Evolutionary conservation across 2,797 vertebrate genomes (phyloP), one percentile per base, ranked within the genome.

Genomic region (Fistularia commersonii): DNA sequence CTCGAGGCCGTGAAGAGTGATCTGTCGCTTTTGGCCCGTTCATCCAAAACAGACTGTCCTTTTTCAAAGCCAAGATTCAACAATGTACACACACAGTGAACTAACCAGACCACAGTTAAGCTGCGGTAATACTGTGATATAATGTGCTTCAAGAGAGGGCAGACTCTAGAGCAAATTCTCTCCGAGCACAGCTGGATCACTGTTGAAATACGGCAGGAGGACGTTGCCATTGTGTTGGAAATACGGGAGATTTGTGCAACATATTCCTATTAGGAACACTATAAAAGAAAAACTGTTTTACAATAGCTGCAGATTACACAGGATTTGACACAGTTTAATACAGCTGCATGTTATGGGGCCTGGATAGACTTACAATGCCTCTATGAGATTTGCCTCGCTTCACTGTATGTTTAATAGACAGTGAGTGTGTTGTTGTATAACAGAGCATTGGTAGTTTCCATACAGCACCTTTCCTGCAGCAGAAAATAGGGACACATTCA

Each of bases 281-380:
- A 47, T 35, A 51, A 64, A 67, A 50, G 48, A 52, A 41, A 57
- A 72, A 43, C 6, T 45, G 47, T 32, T 48, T 37, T 37, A 72
- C 66, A 80, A 74, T 49, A 57, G 64, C 63, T 13, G 60, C 57
- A 79, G 76, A 81, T 85, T 84, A 88, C 53, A 58, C 60, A 45
- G 71, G 80, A 81, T 87, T 83, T 81, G 48, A 51, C 47, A 56
- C 40, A 3, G 53, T 14, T 7, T 51, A 64, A 69, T 58, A 46
- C 64, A 48, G 60, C 66, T 51, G 52, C 63, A 69, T 67, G 66
- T 61, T 56, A 60, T 41, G 40, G 33, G 11, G 53, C n/a, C 51
- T 61, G 44, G 61, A 64, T 31, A 63, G 59, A 62, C 15, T 57
- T 49, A 54, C 47, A 80, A 74, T 71, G 46, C 61, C 57, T 45